A percentile compares a stretch with the other conserved stretches of the same genome.
phyloP scores from a whole-genome alignment of 2,797 vertebrate genomes.

The Mus spretus region DNA sequence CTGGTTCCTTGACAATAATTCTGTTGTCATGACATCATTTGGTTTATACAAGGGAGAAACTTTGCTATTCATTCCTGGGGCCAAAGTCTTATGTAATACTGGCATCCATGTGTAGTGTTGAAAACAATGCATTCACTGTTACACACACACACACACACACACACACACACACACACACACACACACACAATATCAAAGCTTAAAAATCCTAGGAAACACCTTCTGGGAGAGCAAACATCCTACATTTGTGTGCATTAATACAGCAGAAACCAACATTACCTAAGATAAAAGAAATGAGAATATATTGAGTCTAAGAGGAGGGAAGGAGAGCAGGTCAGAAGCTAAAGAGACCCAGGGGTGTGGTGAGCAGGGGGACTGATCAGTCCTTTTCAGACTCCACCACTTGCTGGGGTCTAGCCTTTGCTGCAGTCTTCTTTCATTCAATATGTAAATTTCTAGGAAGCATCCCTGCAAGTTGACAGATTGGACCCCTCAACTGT shows the following conservation, averaged over 20 bases:
- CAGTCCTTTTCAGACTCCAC: background rate
- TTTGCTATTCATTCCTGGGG: slow-evolving; percentile 38
- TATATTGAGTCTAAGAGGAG: background rate
- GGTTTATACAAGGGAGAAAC: slow-evolving; percentile 31
- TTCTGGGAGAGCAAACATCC: slow-evolving; percentile 25
- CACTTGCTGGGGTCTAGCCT: background rate
- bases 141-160: background rate
- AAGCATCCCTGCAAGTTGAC: background rate
- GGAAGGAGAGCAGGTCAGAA: background rate
- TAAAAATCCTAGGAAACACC: slow-evolving; percentile 21
- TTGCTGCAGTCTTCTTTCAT: background rate
- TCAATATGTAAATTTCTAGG: background rate
- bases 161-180: background rate
- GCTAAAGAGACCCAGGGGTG: background rate
- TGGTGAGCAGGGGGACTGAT: background rate
- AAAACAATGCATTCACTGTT: background rate
- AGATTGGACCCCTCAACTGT: background rate
- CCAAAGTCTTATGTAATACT: slow-evolving; percentile 10
- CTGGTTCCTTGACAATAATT: slow-evolving; percentile 59
- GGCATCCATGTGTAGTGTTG: background rate
- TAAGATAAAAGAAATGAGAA: background rate
- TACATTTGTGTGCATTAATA: background rate
- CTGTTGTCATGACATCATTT: slow-evolving; percentile 59
- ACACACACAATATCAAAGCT: background rate
- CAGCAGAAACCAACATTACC: background rate